Base-by-base conservation (phyloP, 2,113 vertebrate genomes). In the Pangasianodon hypophthalmus region DNA sequence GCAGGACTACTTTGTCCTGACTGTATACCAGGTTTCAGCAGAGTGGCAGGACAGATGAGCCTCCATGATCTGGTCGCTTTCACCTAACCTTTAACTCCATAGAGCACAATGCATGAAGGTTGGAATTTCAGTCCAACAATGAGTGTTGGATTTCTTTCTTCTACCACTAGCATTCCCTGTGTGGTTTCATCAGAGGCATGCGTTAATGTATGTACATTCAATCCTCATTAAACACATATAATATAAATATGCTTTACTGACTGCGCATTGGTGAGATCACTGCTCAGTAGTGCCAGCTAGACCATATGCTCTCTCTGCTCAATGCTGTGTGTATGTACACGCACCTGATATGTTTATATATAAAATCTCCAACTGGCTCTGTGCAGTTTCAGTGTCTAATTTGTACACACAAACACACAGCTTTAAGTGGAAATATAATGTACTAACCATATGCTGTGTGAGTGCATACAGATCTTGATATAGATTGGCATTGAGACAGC, bases 41-140 rank as follows among this genome's bases (percentile, higher is more conserved):
- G 24, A 2, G 6, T 44, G 52, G 69, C 50, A 87, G 18, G 86
- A 79, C 86, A 87, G 71, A 87, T 87, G 54, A 87, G 73, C 86
- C 73, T 79, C 52, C 48, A 52, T 73, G 52, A 58, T 87, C 54
- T 18, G 32, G 67, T 86, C 18, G 2, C 46, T 24, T 32, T 71
- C n/a, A 73, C 64, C 29, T n/a, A 37, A 86, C 69, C 69, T 77
- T 87, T 87, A 26, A 73, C 21, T 16, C 52, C 69, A 73, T 1
- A 44, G 18, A 87, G 69, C 11, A 56, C 19, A 19, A 71, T 56
- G 50, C 18, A 56, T 52, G 50, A 56, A 87, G 69, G 85, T 24
- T 87, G 54, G 56, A 79, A 60, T 60, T 87, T 79, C 37, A 56
- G 19, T 37, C 48, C n/a, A 86, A 4, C 48, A 54, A 18, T 6